Base-by-base conservation (phyloP, 2,797 vertebrate genomes). In the Pseudochirops cupreus region DNA sequence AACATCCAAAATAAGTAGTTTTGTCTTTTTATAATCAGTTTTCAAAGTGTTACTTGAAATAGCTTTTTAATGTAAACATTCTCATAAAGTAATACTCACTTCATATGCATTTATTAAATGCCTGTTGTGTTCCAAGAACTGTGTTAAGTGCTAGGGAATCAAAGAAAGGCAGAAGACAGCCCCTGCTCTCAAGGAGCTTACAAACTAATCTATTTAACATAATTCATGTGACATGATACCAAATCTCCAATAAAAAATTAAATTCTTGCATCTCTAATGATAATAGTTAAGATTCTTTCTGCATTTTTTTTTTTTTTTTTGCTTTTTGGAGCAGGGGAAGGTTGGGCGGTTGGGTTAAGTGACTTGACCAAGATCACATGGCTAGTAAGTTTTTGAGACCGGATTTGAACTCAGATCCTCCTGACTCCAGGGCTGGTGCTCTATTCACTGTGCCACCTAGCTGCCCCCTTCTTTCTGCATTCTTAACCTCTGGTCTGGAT, bases 1-100 rank as follows among this genome's bases (percentile, higher is more conserved):
- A 56, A 59, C 16, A 90, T 54, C 21, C 14, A 46, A 13, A 29
- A 58, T 94, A 92, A 94, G 14, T 91, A 95, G 14, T n/a, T 29
- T 91, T 13, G 18, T 89, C 67, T 93, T 97, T 91, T 94, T 53
- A 53, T 94, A 39, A 39, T 39, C 46, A 82, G 0, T 39, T 46
- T 74, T 39, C n/a, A 39, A 74, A 74, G n/a, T 46, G 28, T 18
- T 33, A 16, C 95, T 94, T 50, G 57, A 28, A 94, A 55, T n/a
- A 56, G 28, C 11, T 5, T 74, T 74, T 39, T 74, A 74, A 21
- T 39, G 2, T 39, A 24, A 14, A 74, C 11, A 21, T 74, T 39
- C n/a, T 74, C n/a, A 39, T 39, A 74, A 62, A 62, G 33, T 62
- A 62, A 62, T 33, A 62, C 59, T 62, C 59, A 62, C 1, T 62